Percentiles rank a stretch among this genome's conserved stretches.
Conservation (phyloP, 1,140 invertebrate genomes). For the Hesperophylax magnus region DNA sequence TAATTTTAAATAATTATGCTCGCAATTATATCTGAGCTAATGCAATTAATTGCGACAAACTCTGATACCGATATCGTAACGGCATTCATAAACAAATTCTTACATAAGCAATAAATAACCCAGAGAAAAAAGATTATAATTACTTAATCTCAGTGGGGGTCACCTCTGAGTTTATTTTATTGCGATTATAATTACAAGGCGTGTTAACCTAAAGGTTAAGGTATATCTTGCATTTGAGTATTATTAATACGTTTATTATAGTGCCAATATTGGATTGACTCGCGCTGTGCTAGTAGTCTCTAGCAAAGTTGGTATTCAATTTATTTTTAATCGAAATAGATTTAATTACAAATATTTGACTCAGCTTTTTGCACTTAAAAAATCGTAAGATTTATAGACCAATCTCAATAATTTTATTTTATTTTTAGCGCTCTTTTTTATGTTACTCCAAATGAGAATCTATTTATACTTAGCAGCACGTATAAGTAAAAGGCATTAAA, state of each 20-base stretch:
- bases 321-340: background rate
- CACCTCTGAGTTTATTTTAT: conserved; percentile 11
- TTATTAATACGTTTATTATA: background rate
- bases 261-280: background rate
- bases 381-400: background rate
- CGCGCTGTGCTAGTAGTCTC: background rate
- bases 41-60: conserved; percentile 2
- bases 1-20: background rate
- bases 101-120: conserved; percentile 16
- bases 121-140: conserved; percentile 10
- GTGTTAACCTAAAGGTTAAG: conserved; percentile 10
- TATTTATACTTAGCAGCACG: background rate
- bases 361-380: background rate
- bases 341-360: background rate
- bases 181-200: background rate
- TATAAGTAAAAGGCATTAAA: background rate
- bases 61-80: conserved; percentile 2
- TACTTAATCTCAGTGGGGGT: conserved; percentile 32
- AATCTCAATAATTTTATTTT: background rate
- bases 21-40: background rate
- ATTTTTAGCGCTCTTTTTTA: background rate
- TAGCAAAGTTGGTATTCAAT: background rate
- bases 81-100: conserved; percentile 21
- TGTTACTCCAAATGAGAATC: background rate
- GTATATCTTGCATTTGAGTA: background rate